These are phyloP conservation scores for Acheta domesticus DNA, from an alignment of 2,888 invertebrate species.

Conservation along the genomic window DNA sequence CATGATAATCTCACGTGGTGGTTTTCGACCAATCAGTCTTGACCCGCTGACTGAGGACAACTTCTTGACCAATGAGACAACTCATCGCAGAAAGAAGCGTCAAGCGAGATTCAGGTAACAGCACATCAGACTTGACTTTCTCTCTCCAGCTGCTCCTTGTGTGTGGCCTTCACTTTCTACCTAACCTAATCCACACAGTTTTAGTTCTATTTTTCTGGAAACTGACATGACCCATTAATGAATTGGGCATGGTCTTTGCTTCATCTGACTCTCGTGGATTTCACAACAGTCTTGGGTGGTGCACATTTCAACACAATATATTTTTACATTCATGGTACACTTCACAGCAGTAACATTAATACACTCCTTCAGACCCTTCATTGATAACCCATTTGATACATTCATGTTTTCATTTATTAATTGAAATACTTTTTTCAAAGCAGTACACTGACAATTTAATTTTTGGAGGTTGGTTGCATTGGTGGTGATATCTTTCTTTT, in stretches of 20 bases:
- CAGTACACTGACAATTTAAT: no score
- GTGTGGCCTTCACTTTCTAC: neutral
- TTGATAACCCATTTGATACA: no score
- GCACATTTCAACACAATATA: neutral
- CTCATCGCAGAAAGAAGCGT: slow-evolving; percentile 33
- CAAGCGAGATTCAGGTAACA: slow-evolving; percentile 36
- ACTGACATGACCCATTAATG: neutral
- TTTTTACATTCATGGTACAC: no score
- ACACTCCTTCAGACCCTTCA: no score
- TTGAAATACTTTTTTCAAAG: no score
- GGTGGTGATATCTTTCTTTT: no score
- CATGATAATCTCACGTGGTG: slow-evolving; percentile 24
- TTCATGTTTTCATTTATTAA: no score
- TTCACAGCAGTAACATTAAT: no score
- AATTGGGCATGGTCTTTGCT: neutral
- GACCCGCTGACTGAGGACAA: slow-evolving; percentile 36
- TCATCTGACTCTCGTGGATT: neutral
- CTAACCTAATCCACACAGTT: neutral
- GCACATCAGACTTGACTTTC: slow-evolving; percentile 20
- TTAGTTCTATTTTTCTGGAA: neutral
- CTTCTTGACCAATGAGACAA: slow-evolving; percentile 36
- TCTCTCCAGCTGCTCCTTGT: slow-evolving; percentile 3
- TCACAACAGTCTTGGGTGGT: neutral
- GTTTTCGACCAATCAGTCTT: slow-evolving; percentile 34
- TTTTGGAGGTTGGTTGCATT: no score